phyloP scores from a whole-genome alignment of 2,113 vertebrate species.

The Microtus oregoni region DNA sequence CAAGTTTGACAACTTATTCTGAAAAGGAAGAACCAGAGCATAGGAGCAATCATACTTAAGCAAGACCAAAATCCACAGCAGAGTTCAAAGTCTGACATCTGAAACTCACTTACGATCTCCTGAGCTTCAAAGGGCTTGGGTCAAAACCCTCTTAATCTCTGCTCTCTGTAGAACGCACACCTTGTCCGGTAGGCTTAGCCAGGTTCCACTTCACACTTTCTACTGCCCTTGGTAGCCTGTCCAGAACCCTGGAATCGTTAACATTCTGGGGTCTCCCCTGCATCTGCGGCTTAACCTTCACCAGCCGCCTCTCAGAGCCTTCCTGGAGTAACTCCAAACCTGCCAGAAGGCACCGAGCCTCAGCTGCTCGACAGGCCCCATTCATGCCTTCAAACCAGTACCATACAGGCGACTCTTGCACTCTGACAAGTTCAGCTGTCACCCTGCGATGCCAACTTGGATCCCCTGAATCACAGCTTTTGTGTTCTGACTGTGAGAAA shows the following conservation, averaged over 20 bases:
- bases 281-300: neutral
- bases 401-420: neutral
- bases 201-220: neutral
- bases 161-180: neutral
- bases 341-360: neutral
- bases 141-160: neutral
- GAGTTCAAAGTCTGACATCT: neutral
- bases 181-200: neutral
- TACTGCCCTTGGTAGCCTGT: no score
- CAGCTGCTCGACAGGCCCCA: neutral
- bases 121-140: neutral
- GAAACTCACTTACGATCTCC: neutral
- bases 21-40: neutral
- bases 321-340: neutral
- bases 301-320: neutral
- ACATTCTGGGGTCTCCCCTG: no score
- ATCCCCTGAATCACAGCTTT: neutral
- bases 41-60: neutral
- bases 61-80: neutral
- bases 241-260: neutral
- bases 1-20: neutral
- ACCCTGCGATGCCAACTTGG: neutral
- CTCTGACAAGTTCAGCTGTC: neutral
- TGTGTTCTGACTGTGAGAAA: slow-evolving; percentile 4
- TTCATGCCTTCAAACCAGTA: neutral